Evolutionary conservation across 2,113 vertebrate species (phyloP), one percentile per base, ranked within the genome.

Genomic region (Dipodomys spectabilis): DNA sequence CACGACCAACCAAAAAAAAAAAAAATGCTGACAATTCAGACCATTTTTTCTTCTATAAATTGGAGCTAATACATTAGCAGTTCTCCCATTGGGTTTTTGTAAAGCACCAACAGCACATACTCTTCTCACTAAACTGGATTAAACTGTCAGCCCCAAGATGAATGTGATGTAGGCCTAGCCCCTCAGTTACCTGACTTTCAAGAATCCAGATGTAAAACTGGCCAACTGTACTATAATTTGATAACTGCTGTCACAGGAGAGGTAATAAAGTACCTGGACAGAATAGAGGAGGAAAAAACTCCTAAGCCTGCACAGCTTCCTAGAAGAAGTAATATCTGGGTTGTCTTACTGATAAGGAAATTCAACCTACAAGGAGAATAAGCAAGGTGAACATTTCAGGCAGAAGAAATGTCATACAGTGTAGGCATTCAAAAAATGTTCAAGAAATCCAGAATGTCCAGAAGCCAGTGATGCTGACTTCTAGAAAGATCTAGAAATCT

Each of bases 281-380:
- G 65, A 77, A 73, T 16, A 87, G 64, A 77, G 10, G 57, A 95
- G 11, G 8, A 85, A 83, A 32, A 88, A 86, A 68, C 65, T 74
- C 44, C 35, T 45, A 23, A 19, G 5, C 30, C 32, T 94, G 67
- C 72, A 74, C 90, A 35, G 62, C 49, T 92, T 90, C 68, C 49
- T 35, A 27, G 67, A 57, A 39, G 45, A 82, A 22, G 11, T 49
- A 64, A 19, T 32, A 69, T 64, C 62, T 71, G 35, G 44, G 18
- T 78, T 44, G 7, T 44, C 12, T 67, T 68, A 22, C 20, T 88
- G 28, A 25, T 77, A 19, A 90, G 39, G n/a, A 74, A 62, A 22
- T 84, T 86, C 62, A 90, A 4, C 19, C 20, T 87, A 35, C 11
- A 83, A 87, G 65, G 77, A 79, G 53, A 67, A 74, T 30, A 9